Base-by-base conservation (phyloP, 2,888 invertebrate genomes). In the Mesorhabditis belari region DNA sequence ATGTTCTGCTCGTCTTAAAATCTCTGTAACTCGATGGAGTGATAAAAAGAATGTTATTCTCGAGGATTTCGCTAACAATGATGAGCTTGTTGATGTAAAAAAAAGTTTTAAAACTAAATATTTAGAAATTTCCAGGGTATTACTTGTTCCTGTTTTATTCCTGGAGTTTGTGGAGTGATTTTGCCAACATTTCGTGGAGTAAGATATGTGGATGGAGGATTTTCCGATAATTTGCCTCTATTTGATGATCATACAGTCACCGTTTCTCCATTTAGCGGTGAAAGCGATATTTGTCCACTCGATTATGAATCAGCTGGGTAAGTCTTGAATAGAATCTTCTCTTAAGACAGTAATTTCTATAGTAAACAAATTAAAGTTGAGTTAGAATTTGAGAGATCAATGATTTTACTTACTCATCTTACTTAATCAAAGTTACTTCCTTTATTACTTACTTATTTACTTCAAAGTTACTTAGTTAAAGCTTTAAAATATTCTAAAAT, bases 1-100 rank as follows among this genome's bases (percentile, higher is more conserved):
- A 63, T 94, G 93, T 69, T 91, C 87, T 75, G 94, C 93, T 5
- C 90, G 90, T 73, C 86, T 99, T 9, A 91, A 91, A 82, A 88
- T 98, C 67, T 96, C 96, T 0, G 85, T 98, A 60, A 98, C 98
- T 0, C 87, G 95, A 75, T 91, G 93, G 3, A 88, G 88, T 70
- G 95, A 96, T 84, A 90, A 92, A 44, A 88, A 92, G 82, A 96
- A 96, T 84, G 91, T 95, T 26, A 89, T 98, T 59, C 89, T 98
- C 17, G 90, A 91, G 0, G 89, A 95, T 69, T 98, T 91, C 80
- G 87, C 88, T 57, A 90, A 89, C 26, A 88, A 89, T 78, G 90
- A 94, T 80, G 95, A 99, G 88, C 86, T 99, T 84, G 94, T 81
- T 89, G 93, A 73, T 91, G 77, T 76, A n/a, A 63, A 53, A 9